Percentiles rank a stretch among this genome's conserved stretches.
phyloP scores from a whole-genome alignment of 1,140 invertebrate species.

The Phymastichus coffea region DNA sequence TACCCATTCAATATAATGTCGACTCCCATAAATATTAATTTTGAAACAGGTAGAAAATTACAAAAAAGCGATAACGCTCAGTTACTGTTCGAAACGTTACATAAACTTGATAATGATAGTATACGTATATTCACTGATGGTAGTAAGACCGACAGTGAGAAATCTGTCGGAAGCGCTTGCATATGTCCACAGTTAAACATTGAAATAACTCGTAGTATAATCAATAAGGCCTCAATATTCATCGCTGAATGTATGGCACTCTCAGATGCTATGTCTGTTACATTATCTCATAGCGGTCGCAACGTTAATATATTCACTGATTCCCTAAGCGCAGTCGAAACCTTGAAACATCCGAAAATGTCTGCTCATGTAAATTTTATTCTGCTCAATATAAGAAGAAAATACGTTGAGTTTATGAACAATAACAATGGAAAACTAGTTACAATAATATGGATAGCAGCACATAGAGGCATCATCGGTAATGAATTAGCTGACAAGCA shows the following conservation, averaged over 20 bases:
- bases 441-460: neutral
- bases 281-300: no score
- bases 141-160: neutral
- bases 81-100: no score
- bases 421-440: neutral
- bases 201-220: neutral
- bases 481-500: neutral
- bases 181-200: neutral
- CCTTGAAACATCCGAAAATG: neutral
- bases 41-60: neutral
- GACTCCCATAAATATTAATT: neutral
- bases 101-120: no score
- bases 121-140: conserved; percentile 12
- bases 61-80: no score
- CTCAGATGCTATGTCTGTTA: neutral
- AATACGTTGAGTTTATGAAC: neutral
- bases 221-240: neutral
- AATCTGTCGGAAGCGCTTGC: neutral
- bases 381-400: conserved; percentile 1
- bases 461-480: neutral
- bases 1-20: neutral
- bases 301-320: no score
- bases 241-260: conserved; percentile 13
- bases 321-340: neutral
- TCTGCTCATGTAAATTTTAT: neutral